Evolutionary conservation across 1,140 invertebrate species (phyloP), one percentile per base, ranked within the genome.

Genomic region (Ectropis grisescens): DNA sequence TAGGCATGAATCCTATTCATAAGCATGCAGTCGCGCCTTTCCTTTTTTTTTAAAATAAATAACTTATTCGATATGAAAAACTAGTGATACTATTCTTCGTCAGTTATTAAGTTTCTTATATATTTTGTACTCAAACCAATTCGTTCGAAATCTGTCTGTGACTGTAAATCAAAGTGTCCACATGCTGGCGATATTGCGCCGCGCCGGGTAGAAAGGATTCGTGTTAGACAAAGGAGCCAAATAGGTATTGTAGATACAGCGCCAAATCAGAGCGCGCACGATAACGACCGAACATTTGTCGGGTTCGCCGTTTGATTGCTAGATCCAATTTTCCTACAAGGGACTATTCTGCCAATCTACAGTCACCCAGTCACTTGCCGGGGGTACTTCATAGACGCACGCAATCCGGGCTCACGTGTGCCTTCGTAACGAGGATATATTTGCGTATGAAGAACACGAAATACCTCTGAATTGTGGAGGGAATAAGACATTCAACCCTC

Each of bases 401-500:
- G 71, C 76, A 80, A 75, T 62, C 64, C 40, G 41, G 62, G 41
- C 72, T 78, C 68, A 78, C 72, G 67, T 80, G 70, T 70, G 65
- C 65, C 64, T 56, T 58, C 47, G 62, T 81, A 78, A 81, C 76
- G 76, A 81, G 72, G 71, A 81, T 76, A 81, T 81, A 81, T 81
- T 81, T 81, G 76, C 76, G 76, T 81, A 81, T 81, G 76, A 81
- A 81, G 74, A 81, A 81, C 76, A 81, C 69, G 76, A 81, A 81
- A 81, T 81, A 81, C 72, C 71, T 78, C 69, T 70, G 76, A 81
- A 76, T 74, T 78, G 76, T 81, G 67, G 76, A 76, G 71, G 70
- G 65, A 78, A 76, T 76, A 76, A 81, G 72, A 78, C 72, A 74
- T 76, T 78, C 72, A 76, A 70, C 69, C 76, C 70, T 52, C 68